Conservation (phyloP, 2,888 invertebrate species). For the Oegoconia quadripuncta region DNA sequence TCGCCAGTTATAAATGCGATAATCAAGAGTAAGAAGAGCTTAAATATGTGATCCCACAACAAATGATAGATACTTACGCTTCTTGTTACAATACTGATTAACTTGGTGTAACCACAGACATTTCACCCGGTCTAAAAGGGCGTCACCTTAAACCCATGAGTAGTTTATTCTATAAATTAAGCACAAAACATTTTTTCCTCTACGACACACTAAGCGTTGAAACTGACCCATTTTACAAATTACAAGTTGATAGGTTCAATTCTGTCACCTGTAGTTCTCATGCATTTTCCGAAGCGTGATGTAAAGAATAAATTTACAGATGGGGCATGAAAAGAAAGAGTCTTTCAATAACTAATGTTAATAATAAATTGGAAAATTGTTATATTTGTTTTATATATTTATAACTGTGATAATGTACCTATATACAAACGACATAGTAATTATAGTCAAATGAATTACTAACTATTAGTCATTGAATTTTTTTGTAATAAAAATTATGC, state of each 20-base stretch:
- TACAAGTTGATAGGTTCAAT: conserved; percentile 31
- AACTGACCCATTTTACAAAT: conserved; percentile 42
- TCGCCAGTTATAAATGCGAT: conserved; percentile 51
- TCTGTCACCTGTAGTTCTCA: conserved; percentile 66
- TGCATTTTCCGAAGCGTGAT: conserved; percentile 59
- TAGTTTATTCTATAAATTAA: conserved; percentile 32
- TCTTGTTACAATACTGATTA: conserved; percentile 45
- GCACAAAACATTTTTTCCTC: conserved; percentile 55
- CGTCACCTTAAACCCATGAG: conserved; percentile 56
- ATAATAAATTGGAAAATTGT: too few species aligned
- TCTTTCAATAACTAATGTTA: too few species aligned
- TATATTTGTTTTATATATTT: too few species aligned
- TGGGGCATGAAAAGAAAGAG: neutral
- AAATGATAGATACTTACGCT: conserved; percentile 68
- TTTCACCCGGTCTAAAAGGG: conserved; percentile 45
- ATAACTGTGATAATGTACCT: too few species aligned
- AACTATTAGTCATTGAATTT: too few species aligned
- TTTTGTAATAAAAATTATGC: too few species aligned
- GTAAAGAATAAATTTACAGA: conserved; percentile 22
- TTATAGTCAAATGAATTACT: too few species aligned
- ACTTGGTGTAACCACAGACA: conserved; percentile 40
- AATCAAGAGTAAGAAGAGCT: conserved; percentile 54
- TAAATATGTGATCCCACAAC: conserved; percentile 63
- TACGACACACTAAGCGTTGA: conserved; percentile 71
- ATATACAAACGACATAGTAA: too few species aligned